Conservation (phyloP, 2,113 vertebrate genomes). For the Cynoglossus semilaevis region DNA sequence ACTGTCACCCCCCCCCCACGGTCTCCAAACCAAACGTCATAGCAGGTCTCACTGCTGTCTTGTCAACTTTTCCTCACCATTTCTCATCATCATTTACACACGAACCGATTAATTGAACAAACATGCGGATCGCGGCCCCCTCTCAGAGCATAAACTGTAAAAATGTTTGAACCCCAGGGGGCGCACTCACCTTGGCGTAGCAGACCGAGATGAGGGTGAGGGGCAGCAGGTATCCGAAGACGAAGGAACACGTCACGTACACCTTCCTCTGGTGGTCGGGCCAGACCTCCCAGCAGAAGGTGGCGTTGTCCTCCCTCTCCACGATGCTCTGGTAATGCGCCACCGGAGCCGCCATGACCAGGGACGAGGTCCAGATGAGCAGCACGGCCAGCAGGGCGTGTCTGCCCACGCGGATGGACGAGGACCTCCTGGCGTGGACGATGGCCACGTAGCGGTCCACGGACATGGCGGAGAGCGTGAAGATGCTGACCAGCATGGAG, state of each 20-base stretch:
- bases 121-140: too few relatives aligned
- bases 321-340: constrained; percentile 87
- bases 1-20: too few relatives aligned
- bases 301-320: constrained; percentile 78
- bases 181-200: constrained; percentile 87
- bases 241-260: constrained; percentile 88
- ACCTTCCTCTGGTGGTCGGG: constrained; percentile 81
- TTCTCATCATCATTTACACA: too few relatives aligned
- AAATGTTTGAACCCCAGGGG: too few relatives aligned
- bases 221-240: constrained; percentile 90
- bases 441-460: constrained; percentile 96
- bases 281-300: constrained; percentile 94
- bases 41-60: too few relatives aligned
- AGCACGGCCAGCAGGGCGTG: constrained; percentile 82
- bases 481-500: constrained; percentile 94
- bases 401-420: constrained; percentile 79
- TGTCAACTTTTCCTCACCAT: too few relatives aligned
- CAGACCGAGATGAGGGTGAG: constrained; percentile 90
- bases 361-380: constrained; percentile 85
- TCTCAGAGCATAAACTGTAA: too few relatives aligned
- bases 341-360: constrained; percentile 87
- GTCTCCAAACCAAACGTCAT: too few relatives aligned
- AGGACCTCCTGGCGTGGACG: constrained; percentile 87
- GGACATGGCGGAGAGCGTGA: constrained; percentile 89
- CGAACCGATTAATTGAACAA: too few relatives aligned